phyloP scores from a whole-genome alignment of 30 jellyfish, hydroid and myxozoan genomes.

The Nemopilema nomurai region DNA sequence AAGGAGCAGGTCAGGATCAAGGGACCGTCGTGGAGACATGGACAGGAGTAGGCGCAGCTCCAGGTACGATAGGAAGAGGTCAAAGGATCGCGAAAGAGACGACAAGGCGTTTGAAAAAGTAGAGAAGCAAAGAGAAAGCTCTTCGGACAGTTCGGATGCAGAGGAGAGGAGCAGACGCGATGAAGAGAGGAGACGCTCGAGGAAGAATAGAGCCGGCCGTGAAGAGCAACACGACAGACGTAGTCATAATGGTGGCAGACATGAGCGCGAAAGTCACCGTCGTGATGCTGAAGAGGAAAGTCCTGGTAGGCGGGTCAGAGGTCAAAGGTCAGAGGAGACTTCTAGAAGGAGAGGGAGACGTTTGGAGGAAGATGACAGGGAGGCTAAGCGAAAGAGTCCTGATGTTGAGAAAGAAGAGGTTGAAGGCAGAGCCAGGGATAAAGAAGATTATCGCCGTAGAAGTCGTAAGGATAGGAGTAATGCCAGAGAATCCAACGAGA shows the following conservation, averaged over 20 bases:
- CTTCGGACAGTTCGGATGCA: slow-evolving; percentile 6
- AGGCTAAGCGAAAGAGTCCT: not conserved
- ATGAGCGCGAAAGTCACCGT: slow-evolving; percentile 2
- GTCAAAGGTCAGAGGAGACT: not conserved
- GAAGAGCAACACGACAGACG: not conserved
- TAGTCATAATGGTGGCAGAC: not conserved
- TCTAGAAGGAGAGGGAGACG: not conserved
- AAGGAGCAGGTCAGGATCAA: not conserved
- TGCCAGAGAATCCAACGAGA: not conserved
- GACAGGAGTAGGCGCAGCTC: not conserved
- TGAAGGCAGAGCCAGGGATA: not conserved
- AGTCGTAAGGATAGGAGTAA: not conserved
- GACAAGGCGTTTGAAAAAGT: not conserved
- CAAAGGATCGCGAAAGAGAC: slow-evolving; percentile 1
- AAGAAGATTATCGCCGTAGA: slow-evolving; percentile 13
- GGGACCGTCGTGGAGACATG: not conserved
- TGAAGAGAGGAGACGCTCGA: slow-evolving; percentile 15
- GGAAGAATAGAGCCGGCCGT: not conserved
- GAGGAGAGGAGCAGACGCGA: slow-evolving; percentile 25
- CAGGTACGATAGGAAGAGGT: slow-evolving; percentile 1
- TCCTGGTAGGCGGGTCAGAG: not conserved
- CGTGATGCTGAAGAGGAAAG: not conserved
- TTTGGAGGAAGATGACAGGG: not conserved
- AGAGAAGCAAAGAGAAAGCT: slow-evolving; percentile 21
- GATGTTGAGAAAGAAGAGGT: not conserved